Percentiles rank a stretch among this genome's conserved stretches.
phyloP scores from a whole-genome alignment of 2,888 invertebrate species.

The Syrphus vitripennis region DNA sequence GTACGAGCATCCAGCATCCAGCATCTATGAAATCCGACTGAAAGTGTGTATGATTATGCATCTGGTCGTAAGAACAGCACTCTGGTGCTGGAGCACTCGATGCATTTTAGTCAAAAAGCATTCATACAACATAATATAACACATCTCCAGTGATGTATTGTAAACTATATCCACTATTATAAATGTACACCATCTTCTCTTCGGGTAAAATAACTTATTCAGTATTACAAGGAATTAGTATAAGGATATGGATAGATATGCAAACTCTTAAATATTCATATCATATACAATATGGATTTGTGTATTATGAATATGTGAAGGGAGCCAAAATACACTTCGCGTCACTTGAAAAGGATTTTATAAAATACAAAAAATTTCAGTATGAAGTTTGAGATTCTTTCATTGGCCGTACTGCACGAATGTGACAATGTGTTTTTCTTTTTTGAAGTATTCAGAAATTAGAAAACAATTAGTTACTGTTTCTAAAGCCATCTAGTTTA shows the following conservation, averaged over 20 bases:
- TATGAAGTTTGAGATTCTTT: too few relatives aligned
- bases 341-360: not conserved
- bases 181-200: not conserved
- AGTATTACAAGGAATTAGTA: constrained; percentile 4
- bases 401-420: too few relatives aligned
- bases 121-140: not conserved
- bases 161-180: not conserved
- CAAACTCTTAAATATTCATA: not conserved
- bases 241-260: not conserved
- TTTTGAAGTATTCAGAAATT: too few relatives aligned
- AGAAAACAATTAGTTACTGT: too few relatives aligned
- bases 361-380: too few relatives aligned
- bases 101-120: not conserved
- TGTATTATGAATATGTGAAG: not conserved
- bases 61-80: not conserved
- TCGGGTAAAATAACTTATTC: constrained; percentile 2
- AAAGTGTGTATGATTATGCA: not conserved
- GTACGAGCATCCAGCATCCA: too few relatives aligned
- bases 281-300: not conserved
- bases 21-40: not conserved
- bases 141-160: not conserved
- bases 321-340: not conserved
- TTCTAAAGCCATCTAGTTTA: too few relatives aligned
- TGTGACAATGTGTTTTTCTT: too few relatives aligned
- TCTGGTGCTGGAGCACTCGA: not conserved